Evolutionary conservation across 2,888 invertebrate species (phyloP).

Genomic region (Drosophila bunnanda): DNA sequence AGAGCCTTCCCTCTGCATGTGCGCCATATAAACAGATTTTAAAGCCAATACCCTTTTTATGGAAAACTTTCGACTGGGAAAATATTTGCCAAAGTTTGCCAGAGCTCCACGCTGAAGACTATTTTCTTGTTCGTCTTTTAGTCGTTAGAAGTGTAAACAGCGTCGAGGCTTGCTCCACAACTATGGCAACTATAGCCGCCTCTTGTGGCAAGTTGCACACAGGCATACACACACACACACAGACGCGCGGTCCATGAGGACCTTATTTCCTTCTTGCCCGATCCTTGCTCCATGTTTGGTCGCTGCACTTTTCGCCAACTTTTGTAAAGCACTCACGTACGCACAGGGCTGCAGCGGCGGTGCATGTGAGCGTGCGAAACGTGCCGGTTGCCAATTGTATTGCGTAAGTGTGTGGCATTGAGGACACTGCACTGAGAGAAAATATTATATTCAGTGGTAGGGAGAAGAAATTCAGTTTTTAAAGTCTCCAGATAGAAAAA

Average conservation of each 20-base stretch:
- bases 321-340: slow-evolving; percentile 60
- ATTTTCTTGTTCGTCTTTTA: slow-evolving; percentile 45
- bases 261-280: background rate
- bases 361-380: slow-evolving; percentile 44
- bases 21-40: slow-evolving; percentile 3
- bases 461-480: no score
- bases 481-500: no score
- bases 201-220: slow-evolving; percentile 29
- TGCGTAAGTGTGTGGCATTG: slow-evolving; percentile 60
- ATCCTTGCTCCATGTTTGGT: slow-evolving; percentile 20
- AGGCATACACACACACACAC: background rate
- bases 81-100: slow-evolving; percentile 34
- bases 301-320: slow-evolving; percentile 54
- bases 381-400: slow-evolving; percentile 55
- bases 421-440: slow-evolving; percentile 31
- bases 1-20: background rate
- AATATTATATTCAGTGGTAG: background rate
- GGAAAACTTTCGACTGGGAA: slow-evolving; percentile 33
- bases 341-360: slow-evolving; percentile 20
- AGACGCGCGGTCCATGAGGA: slow-evolving; percentile 9
- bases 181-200: slow-evolving; percentile 25
- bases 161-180: slow-evolving; percentile 21
- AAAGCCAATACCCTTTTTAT: slow-evolving; percentile 30
- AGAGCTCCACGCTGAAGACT: slow-evolving; percentile 5
- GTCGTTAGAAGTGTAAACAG: slow-evolving; percentile 61